Evolutionary conservation across 2,113 vertebrate genomes (phyloP).

Genomic region (Neotragus moschatus): DNA sequence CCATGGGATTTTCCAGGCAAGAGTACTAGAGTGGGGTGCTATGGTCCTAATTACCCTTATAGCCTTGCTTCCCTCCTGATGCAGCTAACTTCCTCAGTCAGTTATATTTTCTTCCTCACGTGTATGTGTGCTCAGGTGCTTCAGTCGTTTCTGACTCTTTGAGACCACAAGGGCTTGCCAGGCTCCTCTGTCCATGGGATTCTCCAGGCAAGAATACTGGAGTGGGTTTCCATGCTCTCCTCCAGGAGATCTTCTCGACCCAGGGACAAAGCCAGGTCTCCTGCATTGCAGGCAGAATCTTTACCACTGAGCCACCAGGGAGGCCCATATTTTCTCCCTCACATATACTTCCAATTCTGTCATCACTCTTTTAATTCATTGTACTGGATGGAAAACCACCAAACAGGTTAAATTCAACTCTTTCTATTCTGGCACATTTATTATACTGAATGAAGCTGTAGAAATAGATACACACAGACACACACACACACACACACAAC

Average conservation of each 20-base stretch:
- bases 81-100: not conserved
- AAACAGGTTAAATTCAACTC: not conserved
- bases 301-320: not conserved
- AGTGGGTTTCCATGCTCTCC: not conserved
- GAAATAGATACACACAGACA: not conserved
- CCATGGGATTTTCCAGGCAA: no score
- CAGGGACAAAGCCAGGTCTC: not conserved
- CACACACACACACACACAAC: not conserved
- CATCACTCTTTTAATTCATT: not conserved
- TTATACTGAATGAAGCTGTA: not conserved
- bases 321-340: not conserved
- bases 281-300: not conserved
- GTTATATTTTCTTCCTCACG: not conserved
- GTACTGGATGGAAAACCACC: not conserved
- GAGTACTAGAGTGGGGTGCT: no score
- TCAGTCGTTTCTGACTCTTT: not conserved
- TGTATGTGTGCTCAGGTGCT: not conserved
- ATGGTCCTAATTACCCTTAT: not conserved
- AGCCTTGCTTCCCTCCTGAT: not conserved
- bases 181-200: not conserved
- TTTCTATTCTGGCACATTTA: not conserved
- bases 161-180: not conserved
- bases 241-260: not conserved
- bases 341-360: not conserved
- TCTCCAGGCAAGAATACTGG: not conserved